Evolutionary conservation across 2,113 vertebrate genomes (phyloP).

Genomic region (Panthera uncia): DNA sequence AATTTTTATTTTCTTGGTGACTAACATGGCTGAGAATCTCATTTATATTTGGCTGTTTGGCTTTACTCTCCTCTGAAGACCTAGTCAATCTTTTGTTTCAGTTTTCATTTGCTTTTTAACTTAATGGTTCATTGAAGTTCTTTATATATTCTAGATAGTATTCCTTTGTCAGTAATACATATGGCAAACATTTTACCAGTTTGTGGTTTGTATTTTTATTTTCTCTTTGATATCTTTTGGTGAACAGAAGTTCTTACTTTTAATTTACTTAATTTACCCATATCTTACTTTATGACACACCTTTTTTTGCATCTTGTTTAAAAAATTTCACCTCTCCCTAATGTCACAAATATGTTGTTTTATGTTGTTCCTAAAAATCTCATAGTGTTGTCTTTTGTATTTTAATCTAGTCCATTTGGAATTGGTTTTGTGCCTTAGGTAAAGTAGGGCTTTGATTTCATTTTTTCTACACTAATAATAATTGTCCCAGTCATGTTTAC

Average conservation of each 20-base stretch:
- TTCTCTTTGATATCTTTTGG: neutral
- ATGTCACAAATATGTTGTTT: neutral
- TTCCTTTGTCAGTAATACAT: neutral
- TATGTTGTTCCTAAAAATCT: neutral
- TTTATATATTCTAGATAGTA: neutral
- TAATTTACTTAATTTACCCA: neutral
- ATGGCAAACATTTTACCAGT: neutral
- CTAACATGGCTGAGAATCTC: neutral
- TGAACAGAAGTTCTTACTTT: neutral
- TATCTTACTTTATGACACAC: neutral
- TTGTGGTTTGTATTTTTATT: neutral
- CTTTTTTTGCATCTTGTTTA: neutral
- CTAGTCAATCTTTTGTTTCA: neutral
- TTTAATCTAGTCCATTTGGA: neutral
- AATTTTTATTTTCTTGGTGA: neutral
- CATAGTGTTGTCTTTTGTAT: neutral
- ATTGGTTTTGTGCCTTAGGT: neutral
- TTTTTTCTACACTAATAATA: neutral
- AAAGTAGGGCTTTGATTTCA: neutral
- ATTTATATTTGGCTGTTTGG: neutral
- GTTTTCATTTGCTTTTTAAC: neutral
- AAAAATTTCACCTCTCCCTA: neutral
- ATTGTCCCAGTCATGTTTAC: neutral
- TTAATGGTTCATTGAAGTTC: neutral
- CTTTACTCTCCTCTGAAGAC: neutral